A percentile compares a stretch with the other conserved stretches of the same genome.
Conservation (phyloP, 2,113 vertebrate genomes). For the Malaclemys terrapin region DNA sequence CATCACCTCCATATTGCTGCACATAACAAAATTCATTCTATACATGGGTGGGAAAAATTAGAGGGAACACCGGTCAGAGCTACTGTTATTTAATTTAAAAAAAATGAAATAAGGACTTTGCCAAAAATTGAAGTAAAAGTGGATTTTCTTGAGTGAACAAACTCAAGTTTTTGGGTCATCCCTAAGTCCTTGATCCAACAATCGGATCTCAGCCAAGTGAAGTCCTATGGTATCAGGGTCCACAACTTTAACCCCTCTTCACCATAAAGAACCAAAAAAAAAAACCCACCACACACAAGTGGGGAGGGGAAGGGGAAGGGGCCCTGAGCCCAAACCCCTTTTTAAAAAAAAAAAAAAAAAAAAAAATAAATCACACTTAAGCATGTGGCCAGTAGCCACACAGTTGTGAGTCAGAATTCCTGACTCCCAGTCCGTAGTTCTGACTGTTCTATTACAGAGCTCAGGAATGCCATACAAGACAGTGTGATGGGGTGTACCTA, state of each 20-base stretch:
- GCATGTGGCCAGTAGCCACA: background rate
- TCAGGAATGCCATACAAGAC: background rate
- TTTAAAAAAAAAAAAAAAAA: background rate
- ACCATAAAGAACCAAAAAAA: fast-evolving
- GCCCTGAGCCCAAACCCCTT: background rate
- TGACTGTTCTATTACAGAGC: background rate
- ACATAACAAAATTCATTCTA: too few relatives aligned
- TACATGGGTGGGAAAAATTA: too few relatives aligned
- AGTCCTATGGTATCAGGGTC: background rate
- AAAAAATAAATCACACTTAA: background rate
- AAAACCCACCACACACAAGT: too few relatives aligned
- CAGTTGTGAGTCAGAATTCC: background rate
- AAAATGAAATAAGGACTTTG: constrained; percentile 54
- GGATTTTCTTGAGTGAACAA: background rate
- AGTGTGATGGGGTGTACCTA: background rate
- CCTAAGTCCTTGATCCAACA: background rate
- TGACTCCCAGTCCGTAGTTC: constrained; percentile 9
- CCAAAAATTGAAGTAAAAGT: constrained; percentile 28
- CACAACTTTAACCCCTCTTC: background rate
- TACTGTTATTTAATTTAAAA: constrained; percentile 51
- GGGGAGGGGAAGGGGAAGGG: too few relatives aligned
- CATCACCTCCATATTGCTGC: too few relatives aligned
- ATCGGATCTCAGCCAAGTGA: background rate
- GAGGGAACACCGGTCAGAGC: constrained; percentile 13
- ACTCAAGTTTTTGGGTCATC: background rate